Percentiles rank a stretch among this genome's conserved stretches.
phyloP scores from a whole-genome alignment of 2,113 vertebrate species.

The Orthonyx spaldingii region DNA sequence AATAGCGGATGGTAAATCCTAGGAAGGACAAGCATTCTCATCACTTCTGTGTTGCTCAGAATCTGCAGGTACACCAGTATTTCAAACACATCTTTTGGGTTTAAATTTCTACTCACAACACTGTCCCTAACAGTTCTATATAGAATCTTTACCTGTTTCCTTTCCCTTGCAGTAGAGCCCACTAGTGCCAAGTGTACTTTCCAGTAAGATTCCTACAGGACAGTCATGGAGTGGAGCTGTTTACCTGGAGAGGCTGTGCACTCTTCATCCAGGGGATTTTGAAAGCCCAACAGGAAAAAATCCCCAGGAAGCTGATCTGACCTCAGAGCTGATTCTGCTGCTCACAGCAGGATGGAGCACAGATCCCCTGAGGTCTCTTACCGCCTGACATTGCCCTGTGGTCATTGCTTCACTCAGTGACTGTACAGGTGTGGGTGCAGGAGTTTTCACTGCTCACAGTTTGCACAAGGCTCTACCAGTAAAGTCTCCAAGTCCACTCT shows the following conservation, averaged over 20 bases:
- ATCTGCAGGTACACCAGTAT: not conserved
- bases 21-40: not conserved
- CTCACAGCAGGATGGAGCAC: not conserved
- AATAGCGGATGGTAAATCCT: not conserved
- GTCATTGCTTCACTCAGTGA: not conserved
- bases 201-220: not conserved
- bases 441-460: not conserved
- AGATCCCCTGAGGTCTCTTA: not conserved
- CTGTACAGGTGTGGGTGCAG: not conserved
- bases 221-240: not conserved
- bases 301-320: not conserved
- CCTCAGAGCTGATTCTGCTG: not conserved
- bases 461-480: not conserved
- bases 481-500: not conserved
- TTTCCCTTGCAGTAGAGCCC: not conserved
- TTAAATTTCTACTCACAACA: not conserved
- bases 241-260: not conserved
- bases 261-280: not conserved
- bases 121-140: not conserved
- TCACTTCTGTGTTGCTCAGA: not conserved
- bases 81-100: not conserved
- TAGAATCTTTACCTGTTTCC: not conserved
- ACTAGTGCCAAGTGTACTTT: not conserved
- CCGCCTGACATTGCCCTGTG: not conserved
- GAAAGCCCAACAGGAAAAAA: accelerated